Evolutionary conservation across 1,140 invertebrate species (phyloP).

Genomic region (Pomacea maculata): DNA sequence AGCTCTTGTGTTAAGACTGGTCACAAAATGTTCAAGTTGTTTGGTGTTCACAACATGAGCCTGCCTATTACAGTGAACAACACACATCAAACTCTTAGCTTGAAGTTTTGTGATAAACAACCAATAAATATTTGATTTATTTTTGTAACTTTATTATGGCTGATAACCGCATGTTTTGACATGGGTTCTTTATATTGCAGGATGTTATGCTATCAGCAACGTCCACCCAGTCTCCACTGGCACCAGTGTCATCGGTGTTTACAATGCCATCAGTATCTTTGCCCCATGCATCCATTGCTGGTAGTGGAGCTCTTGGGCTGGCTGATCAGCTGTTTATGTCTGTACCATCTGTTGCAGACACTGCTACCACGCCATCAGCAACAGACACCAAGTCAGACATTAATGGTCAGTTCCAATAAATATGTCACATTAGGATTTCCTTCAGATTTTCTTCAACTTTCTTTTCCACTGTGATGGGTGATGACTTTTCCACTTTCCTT

Average conservation of each 20-base stretch:
- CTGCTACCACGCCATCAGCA: slow-evolving; percentile 38
- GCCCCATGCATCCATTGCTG: slow-evolving; percentile 52
- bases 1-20: no score
- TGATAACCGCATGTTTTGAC: neutral
- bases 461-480: no score
- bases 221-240: slow-evolving; percentile 61
- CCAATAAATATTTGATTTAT: no score
- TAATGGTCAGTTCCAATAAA: slow-evolving; percentile 32
- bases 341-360: slow-evolving; percentile 45
- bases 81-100: no score
- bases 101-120: no score
- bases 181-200: slow-evolving; percentile 34
- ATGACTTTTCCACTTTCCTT: no score
- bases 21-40: no score
- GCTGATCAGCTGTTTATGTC: slow-evolving; percentile 61
- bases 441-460: neutral
- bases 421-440: neutral
- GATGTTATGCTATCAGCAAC: slow-evolving; percentile 65
- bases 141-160: no score
- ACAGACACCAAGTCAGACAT: slow-evolving; percentile 38
- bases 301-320: slow-evolving; percentile 40
- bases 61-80: no score
- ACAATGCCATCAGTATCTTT: slow-evolving; percentile 61
- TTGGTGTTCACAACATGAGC: no score
- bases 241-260: slow-evolving; percentile 59